Percentiles rank a stretch among this genome's conserved stretches.
Evolutionary conservation across 1,140 invertebrate species (phyloP).

Genomic region (Kradibia gibbosae): DNA sequence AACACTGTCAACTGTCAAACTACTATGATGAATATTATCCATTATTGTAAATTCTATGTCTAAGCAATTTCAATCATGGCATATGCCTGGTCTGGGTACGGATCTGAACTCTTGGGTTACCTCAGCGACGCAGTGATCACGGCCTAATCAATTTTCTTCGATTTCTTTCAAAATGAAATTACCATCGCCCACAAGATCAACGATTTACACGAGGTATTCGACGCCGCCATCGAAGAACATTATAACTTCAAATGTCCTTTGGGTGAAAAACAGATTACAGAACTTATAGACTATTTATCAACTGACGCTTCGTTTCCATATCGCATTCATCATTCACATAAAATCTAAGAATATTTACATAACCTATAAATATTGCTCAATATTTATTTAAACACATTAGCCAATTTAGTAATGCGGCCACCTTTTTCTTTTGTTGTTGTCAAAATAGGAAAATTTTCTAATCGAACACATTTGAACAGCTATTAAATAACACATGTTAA

Average conservation of each 20-base stretch:
- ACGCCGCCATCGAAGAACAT: conserved; percentile 87
- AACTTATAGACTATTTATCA: too few relatives aligned
- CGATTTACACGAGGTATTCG: conserved; percentile 85
- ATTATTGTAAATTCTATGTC: conserved; percentile 81
- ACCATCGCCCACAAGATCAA: conserved; percentile 84
- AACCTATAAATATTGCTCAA: not conserved
- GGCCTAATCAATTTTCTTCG: conserved; percentile 83
- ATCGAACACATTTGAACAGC: too few relatives aligned
- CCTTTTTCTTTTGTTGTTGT: too few relatives aligned
- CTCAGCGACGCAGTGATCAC: conserved; percentile 84
- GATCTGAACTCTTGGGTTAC: conserved; percentile 81
- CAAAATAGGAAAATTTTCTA: too few relatives aligned
- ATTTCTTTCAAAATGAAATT: conserved; percentile 82
- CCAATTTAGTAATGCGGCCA: too few relatives aligned
- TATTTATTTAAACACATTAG: too few relatives aligned
- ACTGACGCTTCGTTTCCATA: too few relatives aligned
- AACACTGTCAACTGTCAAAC: not conserved
- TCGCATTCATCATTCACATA: too few relatives aligned
- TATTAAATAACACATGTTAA: too few relatives aligned
- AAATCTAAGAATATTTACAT: too few relatives aligned
- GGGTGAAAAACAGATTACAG: conserved; percentile 76
- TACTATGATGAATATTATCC: conserved; percentile 62
- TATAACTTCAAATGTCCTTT: conserved; percentile 83
- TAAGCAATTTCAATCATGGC: conserved; percentile 83
- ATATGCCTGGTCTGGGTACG: conserved; percentile 85